These are phyloP conservation scores for Amblyjoppa proteus DNA, from an alignment of 2,888 invertebrate species.

Conservation along the genomic window DNA sequence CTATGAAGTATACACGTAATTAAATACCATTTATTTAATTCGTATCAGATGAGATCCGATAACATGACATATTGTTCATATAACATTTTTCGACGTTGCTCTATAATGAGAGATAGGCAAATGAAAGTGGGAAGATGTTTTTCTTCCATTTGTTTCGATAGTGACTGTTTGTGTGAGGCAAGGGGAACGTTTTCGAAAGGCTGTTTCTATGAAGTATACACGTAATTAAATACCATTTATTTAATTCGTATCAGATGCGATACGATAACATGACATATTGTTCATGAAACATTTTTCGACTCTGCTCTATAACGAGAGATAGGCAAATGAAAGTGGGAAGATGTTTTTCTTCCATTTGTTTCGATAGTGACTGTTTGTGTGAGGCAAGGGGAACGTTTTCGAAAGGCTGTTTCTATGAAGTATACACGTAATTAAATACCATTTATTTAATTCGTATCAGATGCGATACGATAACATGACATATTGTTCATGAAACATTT, in stretches of 20 bases:
- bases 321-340: too few species aligned
- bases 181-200: not conserved
- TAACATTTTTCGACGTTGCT: not conserved
- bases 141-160: not conserved
- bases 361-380: too few species aligned
- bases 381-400: too few species aligned
- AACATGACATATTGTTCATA: too few species aligned
- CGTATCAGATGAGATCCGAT: not conserved
- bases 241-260: not conserved
- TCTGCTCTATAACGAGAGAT: too few species aligned
- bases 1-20: not conserved
- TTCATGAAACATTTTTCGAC: not conserved
- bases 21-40: not conserved
- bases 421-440: too few species aligned
- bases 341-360: too few species aligned
- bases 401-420: too few species aligned
- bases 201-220: not conserved
- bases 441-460: too few species aligned
- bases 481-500: not conserved
- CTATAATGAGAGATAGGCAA: not conserved
- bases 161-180: not conserved
- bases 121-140: not conserved
- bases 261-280: not conserved
- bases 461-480: too few species aligned
- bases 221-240: not conserved